Evolutionary conservation across 2,888 invertebrate genomes (phyloP).

Genomic region (Zaprionus obscuricornis): DNA sequence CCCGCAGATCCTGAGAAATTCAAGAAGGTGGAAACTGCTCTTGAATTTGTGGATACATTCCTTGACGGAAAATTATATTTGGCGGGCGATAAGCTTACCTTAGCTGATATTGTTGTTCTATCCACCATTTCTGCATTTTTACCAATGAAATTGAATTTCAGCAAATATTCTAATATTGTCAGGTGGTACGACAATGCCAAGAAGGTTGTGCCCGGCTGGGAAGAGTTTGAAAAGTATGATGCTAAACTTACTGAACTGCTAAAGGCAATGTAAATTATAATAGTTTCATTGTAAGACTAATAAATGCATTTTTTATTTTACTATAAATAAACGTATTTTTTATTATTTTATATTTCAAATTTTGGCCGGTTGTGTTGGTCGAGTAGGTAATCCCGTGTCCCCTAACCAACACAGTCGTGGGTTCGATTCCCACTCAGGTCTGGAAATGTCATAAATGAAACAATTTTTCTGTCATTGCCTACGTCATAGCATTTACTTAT

Average conservation of each 20-base stretch:
- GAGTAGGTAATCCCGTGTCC: no score
- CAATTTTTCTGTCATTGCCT: no score
- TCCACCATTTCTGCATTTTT: constrained; percentile 80
- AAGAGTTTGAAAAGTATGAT: constrained; percentile 85
- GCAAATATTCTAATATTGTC: constrained; percentile 29
- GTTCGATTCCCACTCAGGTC: no score
- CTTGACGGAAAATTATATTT: constrained; percentile 73
- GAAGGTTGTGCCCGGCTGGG: constrained; percentile 85
- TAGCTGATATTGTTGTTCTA: constrained; percentile 90
- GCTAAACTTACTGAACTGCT: no score
- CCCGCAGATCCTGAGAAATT: constrained; percentile 24
- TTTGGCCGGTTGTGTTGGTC: no score
- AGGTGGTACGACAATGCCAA: constrained; percentile 86
- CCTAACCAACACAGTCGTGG: no score
- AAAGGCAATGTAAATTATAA: constrained; percentile 83
- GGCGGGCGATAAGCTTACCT: constrained; percentile 88
- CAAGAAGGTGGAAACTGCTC: constrained; percentile 43
- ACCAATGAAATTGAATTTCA: constrained; percentile 26
- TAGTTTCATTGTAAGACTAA: constrained; percentile 9
- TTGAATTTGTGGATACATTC: constrained; percentile 33
- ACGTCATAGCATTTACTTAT: no score
- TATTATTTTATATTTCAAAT: no score
- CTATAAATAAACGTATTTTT: no score
- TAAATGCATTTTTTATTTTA: no score
- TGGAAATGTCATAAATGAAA: no score